Conservation (phyloP, 2,113 vertebrate genomes). For the Etia nguti region DNA sequence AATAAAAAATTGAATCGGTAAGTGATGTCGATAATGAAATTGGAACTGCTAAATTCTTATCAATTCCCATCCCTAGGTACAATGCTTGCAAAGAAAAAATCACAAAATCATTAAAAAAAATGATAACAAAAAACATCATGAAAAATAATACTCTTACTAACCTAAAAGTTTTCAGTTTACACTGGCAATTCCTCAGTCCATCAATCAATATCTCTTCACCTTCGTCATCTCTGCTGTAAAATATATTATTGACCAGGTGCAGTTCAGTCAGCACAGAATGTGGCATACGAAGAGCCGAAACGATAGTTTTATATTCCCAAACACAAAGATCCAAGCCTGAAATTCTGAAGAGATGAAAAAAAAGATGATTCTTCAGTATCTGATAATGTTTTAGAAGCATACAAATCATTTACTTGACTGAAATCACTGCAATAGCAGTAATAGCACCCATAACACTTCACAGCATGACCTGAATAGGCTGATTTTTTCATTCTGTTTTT, state of each 20-base stretch:
- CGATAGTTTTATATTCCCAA: not conserved
- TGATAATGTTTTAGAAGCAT: not conserved
- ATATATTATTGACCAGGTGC: not conserved
- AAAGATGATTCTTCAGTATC: not conserved
- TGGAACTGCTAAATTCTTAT: not conserved
- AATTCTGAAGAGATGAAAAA: not conserved
- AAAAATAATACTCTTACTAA: not conserved
- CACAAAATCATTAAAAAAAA: not conserved
- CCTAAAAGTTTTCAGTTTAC: slow-evolving; percentile 12
- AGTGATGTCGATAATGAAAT: not conserved
- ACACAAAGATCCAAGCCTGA: not conserved
- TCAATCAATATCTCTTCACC: not conserved
- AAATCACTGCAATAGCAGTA: not conserved
- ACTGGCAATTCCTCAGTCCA: not conserved
- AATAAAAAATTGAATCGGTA: rapidly evolving
- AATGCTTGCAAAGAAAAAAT: not conserved
- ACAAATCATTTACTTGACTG: not conserved
- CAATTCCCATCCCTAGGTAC: not conserved
- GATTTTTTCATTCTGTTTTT: not conserved
- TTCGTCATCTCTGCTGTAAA: rapidly evolving
- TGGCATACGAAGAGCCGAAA: slow-evolving; percentile 3
- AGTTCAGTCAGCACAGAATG: slow-evolving; percentile 18
- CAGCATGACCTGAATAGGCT: not conserved
- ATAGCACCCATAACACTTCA: not conserved
- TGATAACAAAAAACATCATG: not conserved